These are phyloP conservation scores for Archips xylosteana DNA, from an alignment of 2,888 invertebrate genomes.

Conservation along the genomic window DNA sequence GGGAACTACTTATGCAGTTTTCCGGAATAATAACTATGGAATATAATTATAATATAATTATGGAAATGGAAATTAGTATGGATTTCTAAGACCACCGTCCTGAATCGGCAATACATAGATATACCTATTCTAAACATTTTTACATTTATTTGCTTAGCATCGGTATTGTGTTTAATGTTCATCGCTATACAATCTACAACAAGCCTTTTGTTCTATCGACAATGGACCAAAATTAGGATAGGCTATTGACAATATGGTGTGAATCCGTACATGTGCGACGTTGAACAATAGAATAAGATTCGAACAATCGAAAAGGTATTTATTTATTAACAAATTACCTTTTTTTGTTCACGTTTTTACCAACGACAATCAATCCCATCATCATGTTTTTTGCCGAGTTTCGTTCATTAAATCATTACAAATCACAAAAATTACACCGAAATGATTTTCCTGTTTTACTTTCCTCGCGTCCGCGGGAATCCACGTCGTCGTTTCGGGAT, in stretches of 20 bases:
- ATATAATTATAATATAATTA: too few relatives aligned
- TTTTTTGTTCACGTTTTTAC: slow-evolving; percentile 2
- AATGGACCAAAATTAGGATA: slow-evolving; percentile 76
- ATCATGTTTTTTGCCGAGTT: not conserved
- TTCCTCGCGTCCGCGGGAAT: slow-evolving; percentile 8
- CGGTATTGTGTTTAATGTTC: slow-evolving; percentile 42
- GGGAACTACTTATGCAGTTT: not conserved
- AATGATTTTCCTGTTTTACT: slow-evolving; percentile 6
- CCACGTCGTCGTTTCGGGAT: not conserved
- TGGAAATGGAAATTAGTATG: too few relatives aligned
- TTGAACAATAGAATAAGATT: slow-evolving; percentile 59
- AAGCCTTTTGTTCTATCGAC: slow-evolving; percentile 70
- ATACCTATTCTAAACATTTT: not conserved
- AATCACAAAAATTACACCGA: not conserved
- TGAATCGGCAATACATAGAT: not conserved
- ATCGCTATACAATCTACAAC: slow-evolving; percentile 59
- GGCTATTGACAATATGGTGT: slow-evolving; percentile 57
- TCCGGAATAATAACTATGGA: too few relatives aligned
- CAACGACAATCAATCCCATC: not conserved
- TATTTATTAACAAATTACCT: slow-evolving; percentile 18
- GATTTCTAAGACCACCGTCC: too few relatives aligned
- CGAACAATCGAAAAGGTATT: slow-evolving; percentile 31
- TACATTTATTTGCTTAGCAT: not conserved
- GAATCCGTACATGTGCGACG: slow-evolving; percentile 64
- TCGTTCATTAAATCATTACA: not conserved